Percentiles rank a stretch among this genome's conserved stretches.
phyloP scores from a whole-genome alignment of 2,113 vertebrate species.

The Pedetes capensis region DNA sequence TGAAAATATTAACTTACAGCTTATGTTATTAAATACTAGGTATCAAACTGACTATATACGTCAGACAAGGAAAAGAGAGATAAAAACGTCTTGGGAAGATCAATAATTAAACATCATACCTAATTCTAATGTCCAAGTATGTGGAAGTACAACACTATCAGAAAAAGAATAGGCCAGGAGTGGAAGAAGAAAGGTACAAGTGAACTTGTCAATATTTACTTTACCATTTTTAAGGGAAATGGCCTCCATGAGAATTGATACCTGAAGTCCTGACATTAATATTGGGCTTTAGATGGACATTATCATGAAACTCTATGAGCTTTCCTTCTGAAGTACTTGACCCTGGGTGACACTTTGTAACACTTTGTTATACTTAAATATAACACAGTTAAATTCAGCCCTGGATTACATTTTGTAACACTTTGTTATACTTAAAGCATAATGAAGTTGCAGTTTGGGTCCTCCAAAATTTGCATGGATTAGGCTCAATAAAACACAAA shows the following conservation, averaged over 20 bases:
- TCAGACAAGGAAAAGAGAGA: not conserved
- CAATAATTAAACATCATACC: not conserved
- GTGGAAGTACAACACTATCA: not conserved
- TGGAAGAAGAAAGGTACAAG: too few relatives aligned
- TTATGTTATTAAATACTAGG: not conserved
- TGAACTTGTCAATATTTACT: not conserved
- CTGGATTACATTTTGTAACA: not conserved
- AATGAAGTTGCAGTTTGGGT: not conserved
- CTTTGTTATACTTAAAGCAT: not conserved
- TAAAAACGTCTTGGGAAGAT: not conserved
- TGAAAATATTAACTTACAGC: not conserved
- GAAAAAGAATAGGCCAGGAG: not conserved
- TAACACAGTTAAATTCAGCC: too few relatives aligned
- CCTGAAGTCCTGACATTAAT: not conserved
- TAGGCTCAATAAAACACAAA: not conserved
- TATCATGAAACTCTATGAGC: not conserved
- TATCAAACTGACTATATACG: not conserved
- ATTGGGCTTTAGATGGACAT: not conserved
- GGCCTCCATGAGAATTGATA: not conserved
- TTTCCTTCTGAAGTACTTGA: not conserved
- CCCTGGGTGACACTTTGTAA: not conserved
- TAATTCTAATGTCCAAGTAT: not conserved
- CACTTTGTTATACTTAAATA: not conserved
- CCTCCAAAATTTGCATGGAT: not conserved
- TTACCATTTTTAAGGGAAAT: not conserved